These are phyloP conservation scores for Apodemia mormo DNA, from an alignment of 2,888 invertebrate species.

Conservation along the genomic window DNA sequence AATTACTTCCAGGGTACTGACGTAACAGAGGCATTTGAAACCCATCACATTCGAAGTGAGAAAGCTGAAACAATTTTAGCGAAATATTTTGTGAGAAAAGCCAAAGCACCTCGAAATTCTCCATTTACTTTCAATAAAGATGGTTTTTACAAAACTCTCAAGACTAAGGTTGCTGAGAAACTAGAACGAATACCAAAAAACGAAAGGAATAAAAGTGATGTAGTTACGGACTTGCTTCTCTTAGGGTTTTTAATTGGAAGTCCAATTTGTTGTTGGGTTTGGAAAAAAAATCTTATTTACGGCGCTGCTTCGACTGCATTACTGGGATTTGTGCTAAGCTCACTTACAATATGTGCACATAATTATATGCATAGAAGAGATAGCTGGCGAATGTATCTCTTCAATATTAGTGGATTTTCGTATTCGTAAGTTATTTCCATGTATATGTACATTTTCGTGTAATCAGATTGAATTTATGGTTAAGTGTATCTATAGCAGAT, in stretches of 20 bases:
- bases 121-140: too few relatives aligned
- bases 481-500: too few relatives aligned
- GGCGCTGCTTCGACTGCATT: constrained; percentile 51
- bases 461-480: too few relatives aligned
- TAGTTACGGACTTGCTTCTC: constrained; percentile 54
- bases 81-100: constrained; percentile 82
- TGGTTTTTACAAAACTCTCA: constrained; percentile 35
- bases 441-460: too few relatives aligned
- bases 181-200: constrained; percentile 76
- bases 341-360: constrained; percentile 84
- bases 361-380: constrained; percentile 91
- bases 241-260: constrained; percentile 48
- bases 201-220: constrained; percentile 57
- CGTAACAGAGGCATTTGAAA: constrained; percentile 84
- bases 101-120: too few relatives aligned
- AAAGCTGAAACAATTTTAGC: constrained; percentile 82
- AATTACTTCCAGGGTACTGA: constrained; percentile 81
- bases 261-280: constrained; percentile 57
- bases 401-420: constrained; percentile 85
- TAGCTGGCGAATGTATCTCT: constrained; percentile 91
- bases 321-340: constrained; percentile 52
- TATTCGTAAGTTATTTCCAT: constrained; percentile 72
- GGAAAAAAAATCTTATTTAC: constrained; percentile 49
- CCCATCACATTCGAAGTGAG: constrained; percentile 79
- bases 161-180: constrained; percentile 60